A percentile compares a stretch with the other conserved stretches of the same genome.
These are phyloP conservation scores for Calonectris borealis DNA, from an alignment of 2,113 vertebrate genomes.

Conservation along the genomic window DNA sequence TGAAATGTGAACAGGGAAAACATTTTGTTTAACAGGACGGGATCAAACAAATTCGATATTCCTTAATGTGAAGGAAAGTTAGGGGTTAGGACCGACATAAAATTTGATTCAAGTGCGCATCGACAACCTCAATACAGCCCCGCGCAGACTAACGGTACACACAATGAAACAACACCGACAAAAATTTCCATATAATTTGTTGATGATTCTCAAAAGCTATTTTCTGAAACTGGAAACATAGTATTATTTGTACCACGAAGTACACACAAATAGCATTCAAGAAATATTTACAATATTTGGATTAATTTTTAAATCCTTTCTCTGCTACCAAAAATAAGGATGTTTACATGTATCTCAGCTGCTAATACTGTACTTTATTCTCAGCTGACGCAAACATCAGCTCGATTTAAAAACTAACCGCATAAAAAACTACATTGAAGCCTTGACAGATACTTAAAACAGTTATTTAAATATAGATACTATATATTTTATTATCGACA, in stretches of 20 bases:
- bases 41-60: neutral
- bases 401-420: neutral
- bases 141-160: fast-evolving
- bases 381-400: neutral
- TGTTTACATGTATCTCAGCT: neutral
- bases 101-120: neutral
- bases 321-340: neutral
- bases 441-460: neutral
- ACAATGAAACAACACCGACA: neutral
- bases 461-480: neutral
- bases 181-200: neutral
- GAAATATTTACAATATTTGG: neutral
- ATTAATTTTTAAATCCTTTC: neutral
- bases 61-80: neutral
- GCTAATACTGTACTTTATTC: neutral
- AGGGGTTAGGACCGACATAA: neutral
- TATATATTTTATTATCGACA: neutral
- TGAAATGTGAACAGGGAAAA: neutral
- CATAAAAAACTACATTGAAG: neutral
- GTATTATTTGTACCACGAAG: neutral
- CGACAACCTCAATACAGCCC: neutral
- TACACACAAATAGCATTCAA: neutral
- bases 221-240: neutral
- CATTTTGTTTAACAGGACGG: neutral
- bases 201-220: neutral